These are phyloP conservation scores for Hirtodrosophila alboralis DNA, from an alignment of 2,888 invertebrate species.

Conservation along the genomic window DNA sequence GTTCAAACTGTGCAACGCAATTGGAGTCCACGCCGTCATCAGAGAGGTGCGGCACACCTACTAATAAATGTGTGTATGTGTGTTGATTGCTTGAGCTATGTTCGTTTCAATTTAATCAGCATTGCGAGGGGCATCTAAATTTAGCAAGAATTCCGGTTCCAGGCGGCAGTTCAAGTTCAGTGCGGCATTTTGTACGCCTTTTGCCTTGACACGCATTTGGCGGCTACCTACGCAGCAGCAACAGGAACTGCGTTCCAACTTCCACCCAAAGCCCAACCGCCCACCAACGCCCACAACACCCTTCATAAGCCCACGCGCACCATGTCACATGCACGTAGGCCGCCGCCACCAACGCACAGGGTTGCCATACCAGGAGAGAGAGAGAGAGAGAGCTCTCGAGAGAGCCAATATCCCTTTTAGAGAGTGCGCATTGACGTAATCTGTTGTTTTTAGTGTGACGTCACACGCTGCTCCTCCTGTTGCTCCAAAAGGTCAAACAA, in stretches of 20 bases:
- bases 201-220: conserved; percentile 68
- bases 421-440: conserved; percentile 66
- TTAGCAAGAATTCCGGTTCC: conserved; percentile 61
- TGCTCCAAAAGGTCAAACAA: conserved; percentile 51
- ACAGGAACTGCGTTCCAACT: too few relatives aligned
- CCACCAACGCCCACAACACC: too few relatives aligned
- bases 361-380: conserved; percentile 29
- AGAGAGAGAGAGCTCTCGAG: conserved; percentile 4
- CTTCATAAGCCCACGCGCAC: conserved; percentile 64
- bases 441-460: conserved; percentile 44
- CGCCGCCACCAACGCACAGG: conserved; percentile 33
- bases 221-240: conserved; percentile 35
- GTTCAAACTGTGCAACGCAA: conserved; percentile 49
- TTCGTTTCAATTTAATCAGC: conserved; percentile 60
- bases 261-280: too few relatives aligned
- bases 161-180: conserved; percentile 67
- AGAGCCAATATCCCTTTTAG: conserved; percentile 6
- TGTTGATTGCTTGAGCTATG: conserved; percentile 36
- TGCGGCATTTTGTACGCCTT: conserved; percentile 31
- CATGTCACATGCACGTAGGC: conserved; percentile 59
- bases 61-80: neutral
- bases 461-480: conserved; percentile 53
- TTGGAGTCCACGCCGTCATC: conserved; percentile 33
- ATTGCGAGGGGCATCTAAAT: conserved; percentile 57
- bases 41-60: conserved; percentile 40